Evolutionary conservation across 2,113 vertebrate species (phyloP), one percentile per base, ranked within the genome.

Genomic region (Noturus placidus): DNA sequence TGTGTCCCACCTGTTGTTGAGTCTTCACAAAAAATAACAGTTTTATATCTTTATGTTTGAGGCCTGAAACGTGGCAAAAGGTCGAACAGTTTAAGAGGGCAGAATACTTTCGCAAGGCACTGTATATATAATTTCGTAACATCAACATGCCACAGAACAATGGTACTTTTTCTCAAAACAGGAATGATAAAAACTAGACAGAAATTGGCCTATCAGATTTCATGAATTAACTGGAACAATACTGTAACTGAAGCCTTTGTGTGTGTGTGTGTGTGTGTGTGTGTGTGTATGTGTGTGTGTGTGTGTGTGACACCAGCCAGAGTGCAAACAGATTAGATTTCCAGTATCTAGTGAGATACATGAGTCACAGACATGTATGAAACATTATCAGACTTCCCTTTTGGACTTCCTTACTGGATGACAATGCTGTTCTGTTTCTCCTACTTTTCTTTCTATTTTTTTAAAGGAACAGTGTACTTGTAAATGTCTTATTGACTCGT

Each of bases 351-450:
- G n/a, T 80, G n/a, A 56, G 15, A 80, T 22, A n/a, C n/a, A 10
- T 80, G 78, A 79, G 50, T 79, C 77, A 79, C 50, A 30, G 50
- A 35, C 52, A 33, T 80, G 52, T 25, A 80, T 57, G 57, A 57
- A 56, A 57, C 54, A 56, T 11, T 6, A 80, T 15, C 33, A 59
- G 56, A 82, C 79, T 82, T 82, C 79, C 56, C 56, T 81, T 27
- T 82, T 82, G 3, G 38, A 82, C 56, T 82, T 82, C 56, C 79
- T 61, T 42, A 42, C 20, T 42, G 56, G 22, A 82, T 82, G 56
- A 42, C 56, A 35, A 59, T 57, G 20, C 54, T 25, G 19, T 81
- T 78, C 17, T 56, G 8, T 57, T 80, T n/a, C 1, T 42, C 22
- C 11, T 74, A 2, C 2, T 35, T 17, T 19, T 17, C 10, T 63